Conservation (phyloP, 2,888 invertebrate species). For the Lasius fuliginosus region DNA sequence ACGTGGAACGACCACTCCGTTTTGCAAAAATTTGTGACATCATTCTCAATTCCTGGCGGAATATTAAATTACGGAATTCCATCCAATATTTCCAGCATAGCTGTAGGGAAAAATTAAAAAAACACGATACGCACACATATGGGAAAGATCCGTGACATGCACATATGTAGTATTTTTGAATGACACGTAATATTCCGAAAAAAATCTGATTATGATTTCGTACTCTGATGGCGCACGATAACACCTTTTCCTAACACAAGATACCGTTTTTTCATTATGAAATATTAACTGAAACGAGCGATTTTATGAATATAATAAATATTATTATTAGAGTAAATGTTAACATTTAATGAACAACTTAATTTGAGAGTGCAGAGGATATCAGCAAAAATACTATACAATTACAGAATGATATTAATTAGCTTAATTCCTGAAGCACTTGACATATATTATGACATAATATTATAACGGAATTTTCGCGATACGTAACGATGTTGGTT, state of each 20-base stretch:
- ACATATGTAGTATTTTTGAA: not conserved
- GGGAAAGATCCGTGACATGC: not conserved
- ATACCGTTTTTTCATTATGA: not conserved
- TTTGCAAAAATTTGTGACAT: slow-evolving; percentile 48
- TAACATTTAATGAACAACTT: not conserved
- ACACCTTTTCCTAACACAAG: not conserved
- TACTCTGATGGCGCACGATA: not conserved
- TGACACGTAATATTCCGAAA: not conserved
- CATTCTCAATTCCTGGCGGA: slow-evolving; percentile 20
- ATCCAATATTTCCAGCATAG: slow-evolving; percentile 16
- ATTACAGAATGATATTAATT: slow-evolving; percentile 12
- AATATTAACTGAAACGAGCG: not conserved
- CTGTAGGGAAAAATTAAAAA: slow-evolving; percentile 7
- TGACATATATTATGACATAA: not conserved
- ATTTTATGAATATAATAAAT: slow-evolving; percentile 1
- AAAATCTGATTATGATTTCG: not conserved
- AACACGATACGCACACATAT: not conserved
- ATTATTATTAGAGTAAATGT: not conserved
- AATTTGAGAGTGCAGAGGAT: not conserved
- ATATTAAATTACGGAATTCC: slow-evolving; percentile 42
- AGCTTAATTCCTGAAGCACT: not conserved
- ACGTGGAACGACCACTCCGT: slow-evolving; percentile 13
- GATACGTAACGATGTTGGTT: not conserved
- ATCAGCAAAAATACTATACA: not conserved
- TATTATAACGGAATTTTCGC: not conserved